Percentiles rank a stretch among this genome's conserved stretches.
Evolutionary conservation across 2,113 vertebrate genomes (phyloP).

Genomic region (Regulus satrapa): DNA sequence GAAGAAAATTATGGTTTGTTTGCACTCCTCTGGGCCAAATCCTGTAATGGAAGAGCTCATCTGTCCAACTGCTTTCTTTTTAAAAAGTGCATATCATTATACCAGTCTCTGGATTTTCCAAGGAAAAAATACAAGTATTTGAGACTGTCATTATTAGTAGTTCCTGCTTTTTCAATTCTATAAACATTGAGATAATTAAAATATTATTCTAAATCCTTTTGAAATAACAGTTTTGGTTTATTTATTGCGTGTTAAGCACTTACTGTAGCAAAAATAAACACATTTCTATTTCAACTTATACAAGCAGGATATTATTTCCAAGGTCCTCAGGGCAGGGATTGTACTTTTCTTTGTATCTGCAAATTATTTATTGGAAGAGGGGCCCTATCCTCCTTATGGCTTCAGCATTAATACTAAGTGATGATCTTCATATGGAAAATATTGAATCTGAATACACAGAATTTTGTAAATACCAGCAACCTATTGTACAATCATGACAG

Average conservation of each 20-base stretch:
- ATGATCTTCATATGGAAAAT: conserved; percentile 36
- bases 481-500: background rate
- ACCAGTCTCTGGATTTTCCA: background rate
- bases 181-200: conserved; percentile 33
- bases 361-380: conserved; percentile 34
- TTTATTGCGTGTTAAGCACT: conserved; percentile 33
- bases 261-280: conserved; percentile 41
- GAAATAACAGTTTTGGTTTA: conserved; percentile 42
- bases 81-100: background rate
- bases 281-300: conserved; percentile 29
- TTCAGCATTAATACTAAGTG: conserved; percentile 31
- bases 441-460: background rate
- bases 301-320: conserved; percentile 49
- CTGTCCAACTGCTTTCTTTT: background rate
- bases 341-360: conserved; percentile 21
- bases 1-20: conserved; percentile 5
- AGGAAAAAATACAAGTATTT: background rate
- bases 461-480: conserved; percentile 12
- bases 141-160: background rate
- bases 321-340: conserved; percentile 28
- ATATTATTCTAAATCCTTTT: conserved; percentile 27
- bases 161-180: background rate
- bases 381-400: background rate
- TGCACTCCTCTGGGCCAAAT: background rate
- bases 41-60: background rate